Conservation (phyloP, 2,888 invertebrate species). For the Spodoptera picta region DNA sequence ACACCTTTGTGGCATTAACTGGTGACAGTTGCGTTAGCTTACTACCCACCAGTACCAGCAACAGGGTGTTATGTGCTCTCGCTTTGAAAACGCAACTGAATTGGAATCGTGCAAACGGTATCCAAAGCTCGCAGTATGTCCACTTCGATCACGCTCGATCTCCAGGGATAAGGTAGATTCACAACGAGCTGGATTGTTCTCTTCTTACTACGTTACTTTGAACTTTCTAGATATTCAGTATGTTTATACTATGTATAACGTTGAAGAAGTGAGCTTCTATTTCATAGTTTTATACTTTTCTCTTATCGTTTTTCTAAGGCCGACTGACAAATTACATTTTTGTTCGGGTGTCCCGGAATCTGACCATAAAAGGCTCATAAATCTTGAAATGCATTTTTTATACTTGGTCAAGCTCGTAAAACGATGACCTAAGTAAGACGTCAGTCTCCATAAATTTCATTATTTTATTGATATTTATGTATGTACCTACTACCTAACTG, state of each 20-base stretch:
- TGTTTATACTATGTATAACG: neutral
- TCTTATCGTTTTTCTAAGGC: slow-evolving; percentile 61
- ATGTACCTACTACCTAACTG: neutral
- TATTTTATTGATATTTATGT: slow-evolving; percentile 19
- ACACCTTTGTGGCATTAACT: neutral
- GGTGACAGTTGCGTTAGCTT: neutral
- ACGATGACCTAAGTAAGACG: slow-evolving; percentile 62
- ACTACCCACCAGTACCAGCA: neutral
- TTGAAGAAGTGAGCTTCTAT: slow-evolving; percentile 27
- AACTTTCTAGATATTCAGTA: slow-evolving; percentile 16
- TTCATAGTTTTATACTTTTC: slow-evolving; percentile 56
- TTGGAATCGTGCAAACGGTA: slow-evolving; percentile 32
- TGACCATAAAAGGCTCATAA: slow-evolving; percentile 73
- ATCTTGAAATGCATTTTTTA: slow-evolving; percentile 77
- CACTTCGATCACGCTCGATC: slow-evolving; percentile 40
- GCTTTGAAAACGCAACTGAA: slow-evolving; percentile 28
- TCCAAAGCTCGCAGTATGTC: slow-evolving; percentile 35
- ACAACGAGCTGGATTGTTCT: slow-evolving; percentile 34
- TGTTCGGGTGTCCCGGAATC: slow-evolving; percentile 70
- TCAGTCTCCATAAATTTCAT: slow-evolving; percentile 52
- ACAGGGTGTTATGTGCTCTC: slow-evolving; percentile 14
- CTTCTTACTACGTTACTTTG: slow-evolving; percentile 31
- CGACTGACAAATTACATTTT: slow-evolving; percentile 75
- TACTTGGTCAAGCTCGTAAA: slow-evolving; percentile 74
- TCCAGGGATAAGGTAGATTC: slow-evolving; percentile 39